Evolutionary conservation across 2,888 invertebrate species (phyloP).

Genomic region (Amiota mariae): DNA sequence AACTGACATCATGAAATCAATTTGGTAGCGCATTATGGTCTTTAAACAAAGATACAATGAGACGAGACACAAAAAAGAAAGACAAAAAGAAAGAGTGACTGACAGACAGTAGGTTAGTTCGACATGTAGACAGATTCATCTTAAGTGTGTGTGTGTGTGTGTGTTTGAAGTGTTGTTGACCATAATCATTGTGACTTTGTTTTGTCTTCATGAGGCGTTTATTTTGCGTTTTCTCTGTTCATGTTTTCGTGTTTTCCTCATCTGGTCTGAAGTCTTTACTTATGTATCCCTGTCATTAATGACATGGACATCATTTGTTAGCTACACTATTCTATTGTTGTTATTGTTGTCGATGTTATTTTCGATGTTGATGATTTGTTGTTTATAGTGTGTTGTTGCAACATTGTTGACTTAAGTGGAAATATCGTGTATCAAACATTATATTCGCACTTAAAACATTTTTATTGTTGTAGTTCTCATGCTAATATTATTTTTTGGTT

Average conservation of each 20-base stretch:
- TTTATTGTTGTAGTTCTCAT: no score
- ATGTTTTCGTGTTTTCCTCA: neutral
- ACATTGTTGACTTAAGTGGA: no score
- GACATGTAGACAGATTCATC: no score
- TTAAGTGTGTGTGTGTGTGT: neutral
- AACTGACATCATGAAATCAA: slow-evolving; percentile 28
- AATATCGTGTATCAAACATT: slow-evolving; percentile 25
- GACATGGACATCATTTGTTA: slow-evolving; percentile 35
- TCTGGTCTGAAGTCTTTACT: slow-evolving; percentile 14
- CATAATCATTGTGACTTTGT: neutral
- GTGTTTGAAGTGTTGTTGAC: neutral
- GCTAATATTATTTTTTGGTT: no score
- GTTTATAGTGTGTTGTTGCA: neutral
- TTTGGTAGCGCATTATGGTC: slow-evolving; percentile 1
- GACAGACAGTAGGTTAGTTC: no score
- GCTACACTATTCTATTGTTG: slow-evolving; percentile 23
- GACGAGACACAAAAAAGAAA: no score
- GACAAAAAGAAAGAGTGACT: no score
- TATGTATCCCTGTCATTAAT: slow-evolving; percentile 33
- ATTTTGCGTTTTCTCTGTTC: neutral
- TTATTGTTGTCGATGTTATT: slow-evolving; percentile 28
- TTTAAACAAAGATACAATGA: no score
- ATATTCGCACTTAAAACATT: slow-evolving; percentile 1
- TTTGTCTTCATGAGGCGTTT: neutral
- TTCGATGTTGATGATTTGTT: slow-evolving; percentile 21